Evolutionary conservation across 2,113 vertebrate species (phyloP), one percentile per base, ranked within the genome.

Genomic region (Callospermophilus lateralis): DNA sequence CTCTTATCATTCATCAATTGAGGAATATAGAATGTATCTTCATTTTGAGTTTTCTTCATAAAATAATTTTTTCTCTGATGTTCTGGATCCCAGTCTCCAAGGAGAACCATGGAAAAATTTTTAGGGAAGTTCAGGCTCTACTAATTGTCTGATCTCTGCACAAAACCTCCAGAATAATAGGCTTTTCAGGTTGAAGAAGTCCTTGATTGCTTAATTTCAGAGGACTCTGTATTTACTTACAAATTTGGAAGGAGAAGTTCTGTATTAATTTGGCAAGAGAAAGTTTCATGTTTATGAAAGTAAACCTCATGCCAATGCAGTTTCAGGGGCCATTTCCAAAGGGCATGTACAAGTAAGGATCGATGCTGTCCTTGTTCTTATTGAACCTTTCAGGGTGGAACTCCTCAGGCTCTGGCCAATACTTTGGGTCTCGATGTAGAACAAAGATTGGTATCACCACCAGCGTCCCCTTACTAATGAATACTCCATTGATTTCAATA

Each of bases 361-460:
- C 98, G 10, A 98, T 96, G 20, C 8, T 92, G 0, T 98, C 97
- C 86, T 98, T 98, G 95, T 98, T 99, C 61, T 98, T 99, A 91
- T 98, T 99, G 96, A 99, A 99, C 95, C 99, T 99, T 98, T 99
- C 99, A 17, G 99, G 99, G 78, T 91, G 98, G 97, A 99, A 99
- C 48, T 98, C 97, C 0, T 99, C 98, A 0, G 99, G 99, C 20
- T 99, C 98, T 0, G 98, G 94, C 99, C 99, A 99, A 87, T 98
- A 42, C 0, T 94, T 85, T 0, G 98, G 98, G 90, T 99, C 97
- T 0, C 67, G 98, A 16, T 99, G 99, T 55, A 99, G 72, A 26
- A 96, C 80, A 0, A 97, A 99, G 0, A 48, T 87, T 28, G 99
- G 99, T 51, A 99, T 98, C 11, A 97, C 0, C 9, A 99, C 84